phyloP scores from a whole-genome alignment of 2,113 vertebrate genomes.

The Scomber scombrus region DNA sequence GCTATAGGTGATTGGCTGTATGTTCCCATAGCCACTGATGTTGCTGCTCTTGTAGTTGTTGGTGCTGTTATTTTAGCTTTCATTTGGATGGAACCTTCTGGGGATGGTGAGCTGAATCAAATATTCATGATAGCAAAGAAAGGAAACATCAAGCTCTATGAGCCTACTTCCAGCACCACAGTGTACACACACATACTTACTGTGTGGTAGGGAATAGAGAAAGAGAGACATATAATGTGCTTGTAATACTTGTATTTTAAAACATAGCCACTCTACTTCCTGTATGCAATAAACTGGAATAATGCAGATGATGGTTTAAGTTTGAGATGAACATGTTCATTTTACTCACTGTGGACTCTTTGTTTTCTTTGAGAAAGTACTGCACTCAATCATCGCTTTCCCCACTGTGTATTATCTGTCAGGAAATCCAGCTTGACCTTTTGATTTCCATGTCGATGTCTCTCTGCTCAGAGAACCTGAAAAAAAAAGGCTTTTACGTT shows the following conservation, averaged over 20 bases:
- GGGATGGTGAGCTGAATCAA: slow-evolving; percentile 67
- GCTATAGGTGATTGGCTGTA: slow-evolving; percentile 36
- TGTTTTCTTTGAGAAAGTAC: slow-evolving; percentile 12
- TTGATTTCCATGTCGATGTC: slow-evolving; percentile 18
- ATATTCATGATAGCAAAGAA: slow-evolving; percentile 78
- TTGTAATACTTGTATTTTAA: background rate
- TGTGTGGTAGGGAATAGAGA: slow-evolving; percentile 9
- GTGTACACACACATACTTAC: background rate
- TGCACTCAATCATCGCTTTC: slow-evolving; percentile 7
- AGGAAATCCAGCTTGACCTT: slow-evolving; percentile 14
- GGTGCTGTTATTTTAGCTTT: slow-evolving; percentile 68
- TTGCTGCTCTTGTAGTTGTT: slow-evolving; percentile 45
- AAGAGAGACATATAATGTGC: background rate
- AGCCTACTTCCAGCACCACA: slow-evolving; percentile 28
- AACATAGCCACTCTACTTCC: background rate
- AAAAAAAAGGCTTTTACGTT: slow-evolving; percentile 55
- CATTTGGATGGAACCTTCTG: slow-evolving; percentile 68
- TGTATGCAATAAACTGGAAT: background rate
- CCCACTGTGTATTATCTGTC: slow-evolving; percentile 16
- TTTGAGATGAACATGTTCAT: background rate
- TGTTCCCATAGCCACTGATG: slow-evolving; percentile 31
- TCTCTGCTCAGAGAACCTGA: slow-evolving; percentile 45
- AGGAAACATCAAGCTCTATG: slow-evolving; percentile 65
- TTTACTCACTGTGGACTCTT: background rate
- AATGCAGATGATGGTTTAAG: background rate